Conservation (phyloP, 2,113 vertebrate genomes). For the Aleadryas rufinucha region DNA sequence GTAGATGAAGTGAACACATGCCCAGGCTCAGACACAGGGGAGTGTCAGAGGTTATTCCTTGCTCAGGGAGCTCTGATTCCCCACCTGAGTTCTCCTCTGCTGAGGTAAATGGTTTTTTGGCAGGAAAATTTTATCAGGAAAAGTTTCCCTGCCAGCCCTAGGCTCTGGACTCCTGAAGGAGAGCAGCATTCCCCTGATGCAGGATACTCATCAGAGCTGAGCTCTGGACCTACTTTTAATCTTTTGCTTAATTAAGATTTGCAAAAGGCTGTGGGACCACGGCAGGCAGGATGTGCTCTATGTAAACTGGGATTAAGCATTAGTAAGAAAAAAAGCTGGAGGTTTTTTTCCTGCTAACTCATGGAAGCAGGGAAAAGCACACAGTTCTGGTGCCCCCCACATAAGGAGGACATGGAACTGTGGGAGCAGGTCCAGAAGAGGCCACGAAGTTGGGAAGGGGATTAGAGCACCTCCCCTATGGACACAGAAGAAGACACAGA, state of each 20-base stretch:
- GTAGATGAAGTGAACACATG: rapidly evolving
- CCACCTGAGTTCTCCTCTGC: not conserved
- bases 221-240: not conserved
- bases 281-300: not conserved
- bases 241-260: not conserved
- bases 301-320: not conserved
- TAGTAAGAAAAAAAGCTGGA: not conserved
- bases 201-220: not conserved
- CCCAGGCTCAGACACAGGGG: rapidly evolving
- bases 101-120: not conserved
- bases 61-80: not conserved
- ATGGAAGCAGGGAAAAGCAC: not conserved
- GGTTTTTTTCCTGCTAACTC: not conserved
- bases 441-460: not conserved
- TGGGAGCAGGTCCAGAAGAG: not conserved
- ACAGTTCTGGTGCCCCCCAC: not conserved
- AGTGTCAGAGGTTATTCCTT: not conserved
- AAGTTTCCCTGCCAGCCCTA: not conserved
- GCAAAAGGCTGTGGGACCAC: not conserved
- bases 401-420: not conserved
- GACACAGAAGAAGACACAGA: not conserved
- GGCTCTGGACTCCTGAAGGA: not conserved
- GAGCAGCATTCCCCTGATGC: not conserved
- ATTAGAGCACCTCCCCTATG: not conserved
- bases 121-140: not conserved